Conservation (phyloP, 2,888 invertebrate species). For the Leucophenga maculata region DNA sequence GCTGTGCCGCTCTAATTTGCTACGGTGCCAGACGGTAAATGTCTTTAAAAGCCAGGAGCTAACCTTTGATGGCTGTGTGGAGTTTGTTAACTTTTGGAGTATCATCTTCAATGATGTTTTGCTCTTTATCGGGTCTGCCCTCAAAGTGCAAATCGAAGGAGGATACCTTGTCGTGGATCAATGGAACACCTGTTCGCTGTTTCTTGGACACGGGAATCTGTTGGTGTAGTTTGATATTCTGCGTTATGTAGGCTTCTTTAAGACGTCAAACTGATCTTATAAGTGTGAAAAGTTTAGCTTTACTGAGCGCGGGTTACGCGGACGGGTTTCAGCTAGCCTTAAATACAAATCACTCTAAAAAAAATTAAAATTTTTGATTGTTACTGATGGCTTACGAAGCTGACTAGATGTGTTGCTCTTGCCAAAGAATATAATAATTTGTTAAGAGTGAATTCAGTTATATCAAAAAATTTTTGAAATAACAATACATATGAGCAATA, state of each 20-base stretch:
- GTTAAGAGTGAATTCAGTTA: too few relatives aligned
- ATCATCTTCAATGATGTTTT: conserved; percentile 95
- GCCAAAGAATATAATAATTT: too few relatives aligned
- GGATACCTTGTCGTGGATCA: conserved; percentile 88
- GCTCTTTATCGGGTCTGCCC: conserved; percentile 93
- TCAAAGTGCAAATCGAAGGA: conserved; percentile 95
- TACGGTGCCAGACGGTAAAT: conserved; percentile 82
- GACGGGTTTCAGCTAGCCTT: too few relatives aligned
- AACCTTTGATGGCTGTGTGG: conserved; percentile 84
- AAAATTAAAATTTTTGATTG: too few relatives aligned
- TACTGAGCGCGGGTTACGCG: too few relatives aligned
- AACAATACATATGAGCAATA: too few relatives aligned
- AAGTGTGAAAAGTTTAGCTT: too few relatives aligned
- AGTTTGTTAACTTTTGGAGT: conserved; percentile 94
- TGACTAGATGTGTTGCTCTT: too few relatives aligned
- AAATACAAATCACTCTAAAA: too few relatives aligned
- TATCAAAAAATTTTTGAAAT: too few relatives aligned
- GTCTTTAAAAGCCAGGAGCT: conserved; percentile 83
- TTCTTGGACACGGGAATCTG: conserved; percentile 95
- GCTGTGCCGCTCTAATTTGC: conserved; percentile 87
- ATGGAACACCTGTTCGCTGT: conserved; percentile 95
- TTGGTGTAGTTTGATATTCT: conserved; percentile 98
- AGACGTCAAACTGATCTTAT: too few relatives aligned
- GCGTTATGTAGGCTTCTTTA: conserved; percentile 97
- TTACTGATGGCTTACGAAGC: too few relatives aligned